These are phyloP conservation scores for Hippocampus mohnikei DNA, from an alignment of 2,113 vertebrate species.

Conservation along the genomic window DNA sequence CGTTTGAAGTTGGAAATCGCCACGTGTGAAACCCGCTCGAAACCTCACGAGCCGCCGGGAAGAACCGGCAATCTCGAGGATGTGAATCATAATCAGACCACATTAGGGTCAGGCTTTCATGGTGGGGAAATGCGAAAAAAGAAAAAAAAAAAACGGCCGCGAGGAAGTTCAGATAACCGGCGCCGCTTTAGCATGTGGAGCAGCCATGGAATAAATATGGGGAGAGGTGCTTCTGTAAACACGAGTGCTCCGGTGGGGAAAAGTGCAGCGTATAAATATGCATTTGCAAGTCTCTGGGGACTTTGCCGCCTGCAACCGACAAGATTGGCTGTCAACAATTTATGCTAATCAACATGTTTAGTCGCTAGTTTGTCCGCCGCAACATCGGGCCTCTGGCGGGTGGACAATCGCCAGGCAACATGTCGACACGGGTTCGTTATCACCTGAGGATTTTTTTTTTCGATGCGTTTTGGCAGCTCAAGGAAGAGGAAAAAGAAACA, in stretches of 20 bases:
- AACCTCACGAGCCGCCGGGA: conserved; percentile 19
- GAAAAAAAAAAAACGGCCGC: conserved; percentile 7
- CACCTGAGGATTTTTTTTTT: not conserved
- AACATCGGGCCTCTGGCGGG: conserved; percentile 25
- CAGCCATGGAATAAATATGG: conserved; percentile 10
- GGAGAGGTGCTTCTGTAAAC: conserved; percentile 18
- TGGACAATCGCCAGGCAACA: conserved; percentile 10
- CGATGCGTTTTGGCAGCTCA: not conserved
- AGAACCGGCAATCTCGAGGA: conserved; percentile 1
- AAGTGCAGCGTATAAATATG: conserved; percentile 32
- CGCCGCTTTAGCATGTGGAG: conserved; percentile 19
- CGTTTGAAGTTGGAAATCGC: no score
- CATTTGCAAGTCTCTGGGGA: conserved; percentile 19
- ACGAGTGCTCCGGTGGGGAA: not conserved
- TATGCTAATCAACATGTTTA: conserved; percentile 42
- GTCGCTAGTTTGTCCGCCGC: conserved; percentile 22
- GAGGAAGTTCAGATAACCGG: not conserved
- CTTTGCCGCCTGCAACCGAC: conserved; percentile 12
- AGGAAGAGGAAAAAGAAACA: not conserved
- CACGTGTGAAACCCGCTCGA: not conserved
- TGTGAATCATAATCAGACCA: not conserved
- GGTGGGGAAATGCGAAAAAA: conserved; percentile 8
- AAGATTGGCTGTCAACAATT: conserved; percentile 34
- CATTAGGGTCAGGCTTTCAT: conserved; percentile 2
- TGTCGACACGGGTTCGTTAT: not conserved